A percentile compares a stretch with the other conserved stretches of the same genome.
Evolutionary conservation across 2,797 vertebrate species (phyloP).

Genomic region (Acrossocheilus wenchowensis): DNA sequence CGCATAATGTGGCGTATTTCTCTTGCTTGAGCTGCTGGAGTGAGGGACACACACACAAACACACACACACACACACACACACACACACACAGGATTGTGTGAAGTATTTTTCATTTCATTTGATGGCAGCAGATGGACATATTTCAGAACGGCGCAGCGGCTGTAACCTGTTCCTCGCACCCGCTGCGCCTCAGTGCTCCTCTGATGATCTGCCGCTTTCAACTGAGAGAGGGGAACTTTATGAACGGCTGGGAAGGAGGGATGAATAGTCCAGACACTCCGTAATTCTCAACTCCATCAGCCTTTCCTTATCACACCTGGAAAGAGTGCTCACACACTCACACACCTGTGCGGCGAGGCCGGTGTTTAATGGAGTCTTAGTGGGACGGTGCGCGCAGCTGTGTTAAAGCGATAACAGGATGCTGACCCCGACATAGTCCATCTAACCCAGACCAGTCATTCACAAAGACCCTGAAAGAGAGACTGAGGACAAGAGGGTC

Average conservation of each 20-base stretch:
- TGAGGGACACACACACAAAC: neutral
- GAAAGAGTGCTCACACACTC: constrained; percentile 10
- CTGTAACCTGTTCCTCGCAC: neutral
- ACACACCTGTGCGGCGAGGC: constrained; percentile 13
- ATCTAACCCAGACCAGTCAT: neutral
- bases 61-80: neutral
- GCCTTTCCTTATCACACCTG: constrained; percentile 43
- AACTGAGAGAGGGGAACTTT: neutral
- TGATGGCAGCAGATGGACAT: neutral
- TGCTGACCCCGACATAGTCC: constrained; percentile 40
- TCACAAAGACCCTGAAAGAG: constrained; percentile 10
- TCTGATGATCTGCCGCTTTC: constrained; percentile 4
- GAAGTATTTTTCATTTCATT: constrained; percentile 15
- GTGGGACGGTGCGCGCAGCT: constrained; percentile 22
- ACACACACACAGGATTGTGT: neutral
- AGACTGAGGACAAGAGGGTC: neutral
- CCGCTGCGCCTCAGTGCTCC: neutral
- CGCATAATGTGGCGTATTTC: neutral
- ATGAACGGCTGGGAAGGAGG: constrained; percentile 1
- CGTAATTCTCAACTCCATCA: constrained; percentile 40
- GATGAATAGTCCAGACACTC: constrained; percentile 40
- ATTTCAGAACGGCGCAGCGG: neutral
- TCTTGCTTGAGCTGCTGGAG: neutral
- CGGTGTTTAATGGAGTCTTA: constrained; percentile 47
- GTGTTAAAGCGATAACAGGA: constrained; percentile 53